phyloP scores from a whole-genome alignment of 1,140 invertebrate species.

The Babylonia areolata region DNA sequence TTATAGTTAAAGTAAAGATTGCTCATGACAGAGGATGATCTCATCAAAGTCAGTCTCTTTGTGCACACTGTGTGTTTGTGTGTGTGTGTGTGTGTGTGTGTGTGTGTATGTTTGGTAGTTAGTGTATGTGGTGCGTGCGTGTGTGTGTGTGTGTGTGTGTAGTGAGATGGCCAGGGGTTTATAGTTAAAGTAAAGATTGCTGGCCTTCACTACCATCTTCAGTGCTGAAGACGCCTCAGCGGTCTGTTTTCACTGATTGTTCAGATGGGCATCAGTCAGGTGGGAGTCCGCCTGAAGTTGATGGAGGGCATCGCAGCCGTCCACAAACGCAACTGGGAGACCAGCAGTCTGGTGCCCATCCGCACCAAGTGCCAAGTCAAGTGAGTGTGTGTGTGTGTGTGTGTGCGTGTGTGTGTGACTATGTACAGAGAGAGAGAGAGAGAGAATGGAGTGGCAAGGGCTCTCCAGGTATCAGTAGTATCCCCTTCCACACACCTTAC shows the following conservation, averaged over 20 bases:
- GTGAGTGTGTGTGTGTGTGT: conserved; percentile 67
- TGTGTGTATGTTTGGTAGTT: no score
- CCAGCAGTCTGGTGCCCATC: conserved; percentile 74
- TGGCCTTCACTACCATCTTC: neutral
- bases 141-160: no score
- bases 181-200: no score
- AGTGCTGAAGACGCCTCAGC: neutral
- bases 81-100: neutral
- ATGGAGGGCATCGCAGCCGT: conserved; percentile 75
- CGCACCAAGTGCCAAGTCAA: conserved; percentile 73
- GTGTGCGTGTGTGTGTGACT: no score
- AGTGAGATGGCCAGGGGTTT: no score
- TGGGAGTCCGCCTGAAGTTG: conserved; percentile 77
- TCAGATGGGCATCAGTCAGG: conserved; percentile 73
- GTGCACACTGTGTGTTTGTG: conserved; percentile 20
- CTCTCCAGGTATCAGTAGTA: no score
- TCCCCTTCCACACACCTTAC: no score
- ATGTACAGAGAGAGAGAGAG: no score
- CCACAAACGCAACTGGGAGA: conserved; percentile 77
- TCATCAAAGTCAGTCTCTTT: conserved; percentile 74
- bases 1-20: no score
- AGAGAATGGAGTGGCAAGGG: no score
- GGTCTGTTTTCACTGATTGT: no score
- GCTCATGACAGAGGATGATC: conserved; percentile 76
- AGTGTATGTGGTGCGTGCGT: no score